Evolutionary conservation across 2,797 vertebrate genomes (phyloP).

Genomic region (Delichon dasypus): DNA sequence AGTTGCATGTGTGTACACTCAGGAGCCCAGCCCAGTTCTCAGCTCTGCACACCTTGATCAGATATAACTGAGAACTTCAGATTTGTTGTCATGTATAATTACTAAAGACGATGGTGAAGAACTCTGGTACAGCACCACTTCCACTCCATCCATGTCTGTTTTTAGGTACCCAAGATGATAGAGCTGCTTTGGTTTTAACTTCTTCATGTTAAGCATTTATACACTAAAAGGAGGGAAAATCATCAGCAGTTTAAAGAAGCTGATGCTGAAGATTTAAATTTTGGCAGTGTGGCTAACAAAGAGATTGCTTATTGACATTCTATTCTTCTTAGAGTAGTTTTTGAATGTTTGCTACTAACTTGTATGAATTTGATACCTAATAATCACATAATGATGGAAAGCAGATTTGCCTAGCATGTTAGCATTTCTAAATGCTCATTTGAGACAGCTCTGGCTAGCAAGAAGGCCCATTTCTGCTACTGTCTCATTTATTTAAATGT

Average conservation of each 20-base stretch:
- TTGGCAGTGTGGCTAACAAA: background rate
- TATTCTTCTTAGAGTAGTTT: background rate
- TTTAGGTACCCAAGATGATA: background rate
- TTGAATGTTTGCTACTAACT: background rate
- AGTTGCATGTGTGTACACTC: background rate
- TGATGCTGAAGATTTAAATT: background rate
- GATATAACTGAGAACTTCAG: background rate
- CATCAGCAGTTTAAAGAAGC: background rate
- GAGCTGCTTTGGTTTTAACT: background rate
- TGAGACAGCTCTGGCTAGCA: background rate
- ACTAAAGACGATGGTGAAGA: background rate
- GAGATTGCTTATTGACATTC: background rate
- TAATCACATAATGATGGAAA: background rate
- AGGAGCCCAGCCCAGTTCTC: background rate
- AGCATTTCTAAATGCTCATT: background rate
- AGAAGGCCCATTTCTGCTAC: background rate
- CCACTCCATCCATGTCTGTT: background rate
- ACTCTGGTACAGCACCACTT: background rate
- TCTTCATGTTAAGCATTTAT: background rate
- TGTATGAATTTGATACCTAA: background rate
- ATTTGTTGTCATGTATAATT: background rate
- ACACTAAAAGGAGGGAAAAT: background rate
- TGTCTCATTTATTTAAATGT: slow-evolving; percentile 9
- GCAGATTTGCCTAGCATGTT: background rate
- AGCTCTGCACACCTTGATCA: background rate